Evolutionary conservation across 1,140 invertebrate species (phyloP).

Genomic region (Philopotamus ludificatus): DNA sequence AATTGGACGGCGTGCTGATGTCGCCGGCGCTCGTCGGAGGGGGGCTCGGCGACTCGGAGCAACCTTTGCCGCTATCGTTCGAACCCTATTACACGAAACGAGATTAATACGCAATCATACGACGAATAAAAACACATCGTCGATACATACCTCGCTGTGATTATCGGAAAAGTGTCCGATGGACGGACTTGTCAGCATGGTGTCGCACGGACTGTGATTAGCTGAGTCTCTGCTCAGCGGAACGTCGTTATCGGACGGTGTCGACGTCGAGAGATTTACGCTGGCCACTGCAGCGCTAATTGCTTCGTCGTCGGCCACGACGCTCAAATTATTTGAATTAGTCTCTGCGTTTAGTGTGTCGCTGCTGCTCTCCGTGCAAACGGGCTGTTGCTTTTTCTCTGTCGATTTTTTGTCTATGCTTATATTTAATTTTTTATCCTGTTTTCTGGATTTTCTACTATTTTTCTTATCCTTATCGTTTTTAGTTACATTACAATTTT

Average conservation of each 20-base stretch:
- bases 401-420: constrained; percentile 5
- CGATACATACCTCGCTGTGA: constrained; percentile 61
- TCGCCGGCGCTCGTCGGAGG: constrained; percentile 52
- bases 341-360: no score
- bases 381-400: not conserved
- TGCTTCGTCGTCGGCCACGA: not conserved
- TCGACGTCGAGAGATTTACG: not conserved
- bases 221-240: constrained; percentile 58
- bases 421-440: not conserved
- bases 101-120: not conserved
- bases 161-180: constrained; percentile 66
- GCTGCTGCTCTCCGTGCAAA: not conserved
- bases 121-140: constrained; percentile 1
- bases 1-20: constrained; percentile 12
- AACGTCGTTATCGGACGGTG: not conserved
- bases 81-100: constrained; percentile 58
- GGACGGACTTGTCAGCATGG: constrained; percentile 62
- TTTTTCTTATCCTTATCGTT: constrained; percentile 19
- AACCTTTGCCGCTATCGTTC: constrained; percentile 74
- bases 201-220: constrained; percentile 67
- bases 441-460: constrained; percentile 23
- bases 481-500: constrained; percentile 12
- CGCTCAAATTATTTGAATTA: no score
- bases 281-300: not conserved
- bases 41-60: constrained; percentile 65